phyloP scores from a whole-genome alignment of 2,113 vertebrate genomes.

The Oncorhynchus clarkii region DNA sequence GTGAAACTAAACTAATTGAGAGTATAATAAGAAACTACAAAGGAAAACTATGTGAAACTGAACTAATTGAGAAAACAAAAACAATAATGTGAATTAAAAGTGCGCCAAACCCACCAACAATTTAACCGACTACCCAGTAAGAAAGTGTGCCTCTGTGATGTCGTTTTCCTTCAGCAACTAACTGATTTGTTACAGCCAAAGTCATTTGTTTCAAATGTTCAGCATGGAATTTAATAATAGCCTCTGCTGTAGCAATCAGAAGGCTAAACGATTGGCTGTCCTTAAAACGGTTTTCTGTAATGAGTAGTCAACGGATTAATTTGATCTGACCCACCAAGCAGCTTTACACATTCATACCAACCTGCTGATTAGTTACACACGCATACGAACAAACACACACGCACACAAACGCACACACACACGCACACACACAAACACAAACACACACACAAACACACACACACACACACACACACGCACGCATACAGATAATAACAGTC shows the following conservation, averaged over 20 bases:
- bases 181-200: conserved; percentile 5
- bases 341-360: background rate
- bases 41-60: too few relatives aligned
- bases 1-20: background rate
- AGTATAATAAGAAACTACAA: too few relatives aligned
- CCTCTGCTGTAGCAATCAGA: conserved; percentile 10
- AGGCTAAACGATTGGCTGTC: conserved; percentile 16
- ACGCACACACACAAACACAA: too few relatives aligned
- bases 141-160: conserved; percentile 14
- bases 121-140: background rate
- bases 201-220: conserved; percentile 30
- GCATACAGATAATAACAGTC: too few relatives aligned
- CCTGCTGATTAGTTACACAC: background rate
- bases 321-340: conserved; percentile 23
- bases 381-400: rapidly evolving
- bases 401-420: too few relatives aligned
- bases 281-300: conserved; percentile 13
- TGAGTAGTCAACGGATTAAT: conserved; percentile 28
- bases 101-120: background rate
- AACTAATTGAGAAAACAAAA: background rate
- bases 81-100: background rate
- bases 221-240: conserved; percentile 28
- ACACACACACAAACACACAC: too few relatives aligned
- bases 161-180: conserved; percentile 6
- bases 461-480: too few relatives aligned